A percentile compares a stretch with the other conserved stretches of the same genome.
phyloP scores from a whole-genome alignment of 2,888 invertebrate species.

The Acanthosoma haemorrhoidale region DNA sequence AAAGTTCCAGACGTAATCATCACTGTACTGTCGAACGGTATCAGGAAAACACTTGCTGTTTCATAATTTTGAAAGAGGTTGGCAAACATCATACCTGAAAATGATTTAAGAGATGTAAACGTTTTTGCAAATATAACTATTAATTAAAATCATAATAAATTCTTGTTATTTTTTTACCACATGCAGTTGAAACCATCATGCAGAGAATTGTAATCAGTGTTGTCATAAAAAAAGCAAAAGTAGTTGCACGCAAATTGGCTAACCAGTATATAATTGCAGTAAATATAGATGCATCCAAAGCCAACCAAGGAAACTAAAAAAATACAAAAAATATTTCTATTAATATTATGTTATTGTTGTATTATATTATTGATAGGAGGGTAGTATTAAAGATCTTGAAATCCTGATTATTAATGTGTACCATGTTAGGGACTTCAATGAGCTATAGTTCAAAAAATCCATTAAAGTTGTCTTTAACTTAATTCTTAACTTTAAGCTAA shows the following conservation, averaged over 20 bases:
- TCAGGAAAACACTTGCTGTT: constrained; percentile 72
- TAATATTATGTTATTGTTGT: too few relatives aligned
- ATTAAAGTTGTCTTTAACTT: too few relatives aligned
- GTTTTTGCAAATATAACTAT: too few relatives aligned
- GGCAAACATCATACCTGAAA: constrained; percentile 74
- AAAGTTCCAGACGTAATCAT: constrained; percentile 86
- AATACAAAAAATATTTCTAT: neutral
- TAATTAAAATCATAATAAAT: too few relatives aligned
- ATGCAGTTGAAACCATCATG: constrained; percentile 80
- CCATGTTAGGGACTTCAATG: too few relatives aligned
- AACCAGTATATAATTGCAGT: constrained; percentile 80
- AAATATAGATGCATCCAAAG: constrained; percentile 77
- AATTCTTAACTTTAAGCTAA: too few relatives aligned
- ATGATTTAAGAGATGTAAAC: too few relatives aligned
- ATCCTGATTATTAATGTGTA: too few relatives aligned
- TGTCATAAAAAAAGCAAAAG: constrained; percentile 65
- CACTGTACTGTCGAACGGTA: constrained; percentile 78
- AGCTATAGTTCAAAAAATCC: too few relatives aligned
- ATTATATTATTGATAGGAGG: too few relatives aligned
- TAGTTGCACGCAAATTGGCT: constrained; percentile 65
- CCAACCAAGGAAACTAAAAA: constrained; percentile 72
- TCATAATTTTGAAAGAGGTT: constrained; percentile 75
- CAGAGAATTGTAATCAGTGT: constrained; percentile 66
- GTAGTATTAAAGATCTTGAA: too few relatives aligned
- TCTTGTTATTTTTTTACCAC: constrained; percentile 55